Base-by-base conservation (phyloP, 2,797 vertebrate genomes). In the Geotrypetes seraphini region DNA sequence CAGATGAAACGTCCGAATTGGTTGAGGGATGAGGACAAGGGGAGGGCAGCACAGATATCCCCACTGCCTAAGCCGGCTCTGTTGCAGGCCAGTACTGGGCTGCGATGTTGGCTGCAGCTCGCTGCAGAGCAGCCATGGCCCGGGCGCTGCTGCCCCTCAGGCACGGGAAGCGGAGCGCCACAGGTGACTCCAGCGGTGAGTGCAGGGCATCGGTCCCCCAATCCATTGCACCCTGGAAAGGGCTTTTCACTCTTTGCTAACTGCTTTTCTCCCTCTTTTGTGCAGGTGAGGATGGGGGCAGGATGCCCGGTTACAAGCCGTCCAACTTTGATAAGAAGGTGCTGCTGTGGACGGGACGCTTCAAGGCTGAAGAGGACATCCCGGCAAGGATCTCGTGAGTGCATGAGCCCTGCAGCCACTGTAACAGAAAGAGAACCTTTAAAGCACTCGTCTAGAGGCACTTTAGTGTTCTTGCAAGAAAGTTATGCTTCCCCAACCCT, bases 311-410 rank as follows among this genome's bases (percentile, higher is more conserved):
- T 14, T 57, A 53, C 63, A 75, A 51, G 25, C 78, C 75, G 33
- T 79, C 72, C 1, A 53, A 35, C 2, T 78, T 83, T 27, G 77
- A 85, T 55, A 81, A 63, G 46, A 78, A 59, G 53, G 66, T 83
- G 31, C 70, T 84, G 4, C 36, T 79, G 33, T 81, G 76, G 83
- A 78, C 78, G 2, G 66, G 79, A 2, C 71, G 75, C 20, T 85
- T 82, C 71, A 79, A 70, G 57, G 57, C 53, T 0, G 52, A 71
- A 51, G 71, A 73, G 10, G 79, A 82, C 13, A 85, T 81, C 53
- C 81, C 80, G 8, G 24, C 12, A 1, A 43, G 62, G 19, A 56
- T 83, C 40, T 39, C 78, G 76, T 83, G 68, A 79, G 82, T 62
- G 25, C 0, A n/a, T n/a, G n/a, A n/a, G n/a, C n/a, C n/a, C n/a